Conservation (phyloP, 2,888 invertebrate species). For the Sphecodes monilicornis region DNA sequence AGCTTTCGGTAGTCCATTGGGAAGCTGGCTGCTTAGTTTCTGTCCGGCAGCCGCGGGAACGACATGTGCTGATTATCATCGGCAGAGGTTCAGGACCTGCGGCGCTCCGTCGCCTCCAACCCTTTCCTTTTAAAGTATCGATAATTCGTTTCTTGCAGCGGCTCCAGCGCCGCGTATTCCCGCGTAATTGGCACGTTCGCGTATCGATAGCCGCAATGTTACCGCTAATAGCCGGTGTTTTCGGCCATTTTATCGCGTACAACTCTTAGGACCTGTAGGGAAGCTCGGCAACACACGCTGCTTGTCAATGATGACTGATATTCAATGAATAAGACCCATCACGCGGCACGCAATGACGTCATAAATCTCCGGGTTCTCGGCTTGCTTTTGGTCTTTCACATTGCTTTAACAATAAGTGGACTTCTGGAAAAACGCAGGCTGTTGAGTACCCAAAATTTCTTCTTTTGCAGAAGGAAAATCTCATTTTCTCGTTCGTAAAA, state of each 20-base stretch:
- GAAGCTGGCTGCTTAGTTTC: constrained; percentile 67
- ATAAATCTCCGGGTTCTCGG: neutral
- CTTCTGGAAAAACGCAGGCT: too few species aligned
- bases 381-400: neutral
- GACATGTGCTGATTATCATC: constrained; percentile 67
- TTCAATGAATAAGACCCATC: constrained; percentile 34
- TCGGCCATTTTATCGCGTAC: constrained; percentile 22
- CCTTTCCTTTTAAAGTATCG: constrained; percentile 36
- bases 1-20: constrained; percentile 81
- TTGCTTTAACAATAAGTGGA: neutral
- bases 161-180: neutral
- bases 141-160: constrained; percentile 42
- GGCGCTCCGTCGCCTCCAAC: constrained; percentile 19
- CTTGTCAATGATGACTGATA: constrained; percentile 37
- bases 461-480: too few species aligned
- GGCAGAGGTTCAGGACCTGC: constrained; percentile 24
- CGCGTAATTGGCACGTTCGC: constrained; percentile 44
- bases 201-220: constrained; percentile 34
- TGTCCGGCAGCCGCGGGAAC: constrained; percentile 57
- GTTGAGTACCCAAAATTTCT: too few species aligned
- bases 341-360: neutral
- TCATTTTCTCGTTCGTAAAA: too few species aligned
- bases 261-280: neutral
- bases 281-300: constrained; percentile 4
- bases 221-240: constrained; percentile 47